Conservation (phyloP, 2,888 invertebrate genomes). For the Catocala sponsa region DNA sequence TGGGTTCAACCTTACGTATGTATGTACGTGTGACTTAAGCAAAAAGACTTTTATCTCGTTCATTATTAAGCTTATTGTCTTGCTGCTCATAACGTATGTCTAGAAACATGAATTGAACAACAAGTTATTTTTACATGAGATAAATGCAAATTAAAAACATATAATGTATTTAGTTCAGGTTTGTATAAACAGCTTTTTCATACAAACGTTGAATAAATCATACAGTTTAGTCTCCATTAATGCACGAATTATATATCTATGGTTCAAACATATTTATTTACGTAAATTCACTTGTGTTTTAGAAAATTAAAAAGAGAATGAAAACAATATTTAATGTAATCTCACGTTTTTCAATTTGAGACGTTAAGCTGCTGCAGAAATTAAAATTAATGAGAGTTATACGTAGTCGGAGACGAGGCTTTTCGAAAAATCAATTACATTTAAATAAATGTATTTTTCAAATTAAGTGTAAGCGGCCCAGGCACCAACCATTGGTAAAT, state of each 20-base stretch:
- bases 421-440: constrained; percentile 21
- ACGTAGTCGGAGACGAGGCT: constrained; percentile 8
- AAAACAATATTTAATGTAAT: neutral
- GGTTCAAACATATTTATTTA: neutral
- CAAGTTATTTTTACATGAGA: neutral
- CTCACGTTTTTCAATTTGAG: neutral
- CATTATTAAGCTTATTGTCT: neutral
- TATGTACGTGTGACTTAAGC: constrained; percentile 1
- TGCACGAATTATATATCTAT: neutral
- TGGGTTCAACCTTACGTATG: neutral
- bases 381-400: constrained; percentile 18
- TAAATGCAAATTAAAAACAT: neutral
- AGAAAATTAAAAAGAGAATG: neutral
- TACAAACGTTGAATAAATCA: constrained; percentile 9
- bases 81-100: neutral
- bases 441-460: constrained; percentile 21
- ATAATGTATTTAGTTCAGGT: constrained; percentile 4
- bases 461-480: constrained; percentile 29
- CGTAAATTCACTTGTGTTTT: neutral
- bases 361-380: constrained; percentile 4
- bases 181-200: constrained; percentile 3
- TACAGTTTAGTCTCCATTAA: neutral
- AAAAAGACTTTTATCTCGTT: neutral
- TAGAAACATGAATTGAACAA: neutral
- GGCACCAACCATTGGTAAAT: constrained; percentile 14